These are phyloP conservation scores for Heliconius congener DNA, from an alignment of 1,140 invertebrate genomes.

Conservation along the genomic window DNA sequence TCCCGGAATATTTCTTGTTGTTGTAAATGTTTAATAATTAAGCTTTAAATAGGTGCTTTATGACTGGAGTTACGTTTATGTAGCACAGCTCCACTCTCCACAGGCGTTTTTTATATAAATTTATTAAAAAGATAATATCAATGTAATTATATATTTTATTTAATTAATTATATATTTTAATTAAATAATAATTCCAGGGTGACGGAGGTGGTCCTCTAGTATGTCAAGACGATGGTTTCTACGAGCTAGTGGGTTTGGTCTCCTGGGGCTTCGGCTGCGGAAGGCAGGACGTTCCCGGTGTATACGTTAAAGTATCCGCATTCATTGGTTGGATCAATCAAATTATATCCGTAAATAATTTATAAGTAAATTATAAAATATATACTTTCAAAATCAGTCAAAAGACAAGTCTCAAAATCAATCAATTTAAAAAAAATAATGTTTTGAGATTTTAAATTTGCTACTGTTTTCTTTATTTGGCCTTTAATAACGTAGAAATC, in stretches of 20 bases:
- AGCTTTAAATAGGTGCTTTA: too few relatives aligned
- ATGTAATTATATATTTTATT: too few relatives aligned
- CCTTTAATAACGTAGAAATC: not conserved
- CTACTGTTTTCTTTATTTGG: too few relatives aligned
- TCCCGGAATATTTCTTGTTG: too few relatives aligned
- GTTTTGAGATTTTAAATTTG: too few relatives aligned
- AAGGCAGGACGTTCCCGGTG: conserved; percentile 92
- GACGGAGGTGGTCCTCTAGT: conserved; percentile 95
- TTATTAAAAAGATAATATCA: too few relatives aligned
- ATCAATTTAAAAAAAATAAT: not conserved
- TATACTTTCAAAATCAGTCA: not conserved
- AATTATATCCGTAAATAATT: conserved; percentile 96
- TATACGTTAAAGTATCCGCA: conserved; percentile 96
- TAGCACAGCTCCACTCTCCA: too few relatives aligned
- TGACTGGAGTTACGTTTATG: too few relatives aligned
- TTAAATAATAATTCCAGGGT: conserved; percentile 81
- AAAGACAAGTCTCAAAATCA: not conserved
- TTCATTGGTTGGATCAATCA: conserved; percentile 98
- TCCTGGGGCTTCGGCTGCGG: conserved; percentile 97
- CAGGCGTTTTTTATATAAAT: too few relatives aligned
- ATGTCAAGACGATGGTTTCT: conserved; percentile 96
- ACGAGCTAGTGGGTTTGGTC: conserved; percentile 93
- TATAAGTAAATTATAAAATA: conserved; percentile 77
- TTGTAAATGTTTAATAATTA: too few relatives aligned
- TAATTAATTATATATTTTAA: too few relatives aligned